Evolutionary conservation across 1,140 invertebrate species (phyloP), one percentile per base, ranked within the genome.

Genomic region (Pollicipes pollicipes): DNA sequence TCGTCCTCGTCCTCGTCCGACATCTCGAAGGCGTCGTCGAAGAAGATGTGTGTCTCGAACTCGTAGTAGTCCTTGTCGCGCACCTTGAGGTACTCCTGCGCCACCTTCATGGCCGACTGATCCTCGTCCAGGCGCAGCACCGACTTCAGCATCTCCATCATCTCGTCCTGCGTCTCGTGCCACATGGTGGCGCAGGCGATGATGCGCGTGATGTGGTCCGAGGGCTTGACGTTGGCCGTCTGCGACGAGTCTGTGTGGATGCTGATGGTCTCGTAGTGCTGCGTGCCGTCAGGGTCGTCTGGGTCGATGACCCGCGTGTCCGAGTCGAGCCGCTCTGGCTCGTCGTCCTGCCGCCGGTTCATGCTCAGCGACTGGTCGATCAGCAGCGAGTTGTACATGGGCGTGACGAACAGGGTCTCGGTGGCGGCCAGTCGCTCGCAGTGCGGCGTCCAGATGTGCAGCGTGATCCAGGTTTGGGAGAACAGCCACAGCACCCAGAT

Each of bases 21-120:
- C 72, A 97, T 86, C 84, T 98, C 95, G 79, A 97, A 98, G 27
- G 95, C 95, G 78, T 99, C 97, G 81, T 99, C 97, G 79, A 99
- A 94, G 82, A 96, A 98, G 73, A 98, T 96, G 77, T 99, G 96
- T 72, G 95, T 85, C 81, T 88, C 86, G 75, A 85, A 87, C 76
- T 87, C 85, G 75, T 87, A 87, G 75, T 87, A 87, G 75, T 88
- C 86, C 3, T 85, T 84, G 76, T 88, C 85, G 45, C 83, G 79
- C 69, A 87, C 82, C 70, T 82, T 81, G 63, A 86, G 82, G 74
- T 83, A 87, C 75, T 85, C 84, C 73, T 86, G 83, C 30, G 85
- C 85, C 66, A 84, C 84, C 74, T 83, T 78, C 32, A 85, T 78
- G 26, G 85, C 84, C 76, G 83, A 83, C 76, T 87, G 86, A 76